Percentiles rank a stretch among this genome's conserved stretches.
These are phyloP conservation scores for Labeo calbasu DNA, from an alignment of 2,797 vertebrate species.

Conservation along the genomic window DNA sequence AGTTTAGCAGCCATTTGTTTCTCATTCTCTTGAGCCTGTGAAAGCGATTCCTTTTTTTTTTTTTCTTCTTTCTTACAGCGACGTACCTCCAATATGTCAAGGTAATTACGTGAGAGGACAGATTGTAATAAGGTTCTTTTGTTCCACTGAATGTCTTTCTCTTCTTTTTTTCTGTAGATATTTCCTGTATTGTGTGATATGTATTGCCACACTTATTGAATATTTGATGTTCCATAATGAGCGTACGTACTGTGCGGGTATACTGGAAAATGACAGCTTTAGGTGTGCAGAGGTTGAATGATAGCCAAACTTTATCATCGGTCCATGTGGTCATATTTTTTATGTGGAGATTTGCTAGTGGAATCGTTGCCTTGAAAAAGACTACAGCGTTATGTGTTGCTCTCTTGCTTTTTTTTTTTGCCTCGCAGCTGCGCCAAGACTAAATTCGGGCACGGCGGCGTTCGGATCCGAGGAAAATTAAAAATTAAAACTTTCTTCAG, in stretches of 20 bases:
- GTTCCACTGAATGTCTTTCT: conserved; percentile 56
- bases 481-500: conserved; percentile 45
- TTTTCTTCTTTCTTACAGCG: conserved; percentile 46
- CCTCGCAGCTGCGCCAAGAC: conserved; percentile 38
- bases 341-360: conserved; percentile 49
- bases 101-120: conserved; percentile 54
- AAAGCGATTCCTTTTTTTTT: conserved; percentile 39
- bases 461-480: conserved; percentile 50
- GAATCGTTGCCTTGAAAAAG: conserved; percentile 57
- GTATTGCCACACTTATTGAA: conserved; percentile 55
- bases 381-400: conserved; percentile 35
- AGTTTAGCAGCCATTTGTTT: conserved; percentile 41
- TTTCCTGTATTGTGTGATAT: conserved; percentile 55
- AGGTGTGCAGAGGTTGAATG: conserved; percentile 47
- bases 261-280: conserved; percentile 60
- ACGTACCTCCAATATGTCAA: conserved; percentile 61
- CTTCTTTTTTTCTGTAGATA: conserved; percentile 53
- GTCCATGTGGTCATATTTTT: conserved; percentile 50
- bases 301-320: conserved; percentile 53
- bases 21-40: conserved; percentile 47
- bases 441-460: conserved; percentile 37
- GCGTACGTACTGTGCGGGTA: conserved; percentile 43
- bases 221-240: conserved; percentile 57
- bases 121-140: conserved; percentile 48
- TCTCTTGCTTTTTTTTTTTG: neutral